Evolutionary conservation across 2,888 invertebrate species (phyloP), one percentile per base, ranked within the genome.

Genomic region (Unio delphinus): DNA sequence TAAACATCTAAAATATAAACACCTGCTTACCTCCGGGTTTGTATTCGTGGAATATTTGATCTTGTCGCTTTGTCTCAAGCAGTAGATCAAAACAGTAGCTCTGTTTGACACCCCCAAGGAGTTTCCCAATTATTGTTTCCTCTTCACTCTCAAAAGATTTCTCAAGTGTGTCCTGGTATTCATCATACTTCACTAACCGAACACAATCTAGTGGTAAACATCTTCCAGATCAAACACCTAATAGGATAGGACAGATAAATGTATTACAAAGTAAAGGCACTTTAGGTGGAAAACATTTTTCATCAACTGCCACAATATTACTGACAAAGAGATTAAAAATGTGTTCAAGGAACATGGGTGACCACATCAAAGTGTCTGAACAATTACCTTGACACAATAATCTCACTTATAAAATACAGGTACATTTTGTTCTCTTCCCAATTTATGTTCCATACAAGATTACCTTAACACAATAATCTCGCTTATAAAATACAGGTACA

Each of bases 111-210:
- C 87, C 91, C 77, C 91, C 90, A 28, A 91, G 88, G 64, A 92
- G 89, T 91, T 90, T 79, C 84, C 89, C 86, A 71, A 92, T 89
- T 1, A 87, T 73, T 62, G 92, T 90, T 6, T 92, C 89, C 60
- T 93, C 93, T 64, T 90, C 90, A 1, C 91, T 92, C 74, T 94
- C 94, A 83, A 93, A 94, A 69, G 94, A 94, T 73, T 92, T 92
- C 74, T 94, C 93, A 45, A 95, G 92, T 17, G 92, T 91, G 75
- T 94, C 94, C 71, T 91, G 91, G 62, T 90, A 89, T 68, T 92
- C 92, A 83, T 94, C 93, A 83, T 94, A 95, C 68, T 92, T 92
- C 28, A 95, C 94, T 45, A 95, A 90, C 7, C 95, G 93, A 83
- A 94, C 94, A 75, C 93, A 93, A 65, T 93, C 92, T n/a, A 93